phyloP scores from a whole-genome alignment of 2,797 vertebrate genomes.

The Sebastes miniatus region DNA sequence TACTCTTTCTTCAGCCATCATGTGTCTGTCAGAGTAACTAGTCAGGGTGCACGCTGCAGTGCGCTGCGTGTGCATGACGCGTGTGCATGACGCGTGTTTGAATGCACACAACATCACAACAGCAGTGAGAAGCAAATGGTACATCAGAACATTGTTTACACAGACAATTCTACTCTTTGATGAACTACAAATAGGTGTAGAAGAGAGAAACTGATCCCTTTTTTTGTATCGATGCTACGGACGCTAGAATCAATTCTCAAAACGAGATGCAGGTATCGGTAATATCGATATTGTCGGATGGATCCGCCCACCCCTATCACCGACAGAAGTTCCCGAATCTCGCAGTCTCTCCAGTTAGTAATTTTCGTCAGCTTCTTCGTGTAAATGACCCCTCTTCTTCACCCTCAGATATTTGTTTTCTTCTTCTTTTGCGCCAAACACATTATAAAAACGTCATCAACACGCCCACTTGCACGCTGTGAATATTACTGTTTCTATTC shows the following conservation, averaged over 20 bases:
- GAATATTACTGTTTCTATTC: background rate
- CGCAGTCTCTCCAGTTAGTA: too few relatives aligned
- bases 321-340: too few relatives aligned
- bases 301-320: too few relatives aligned
- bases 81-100: too few relatives aligned
- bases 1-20: too few relatives aligned
- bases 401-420: background rate
- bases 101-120: too few relatives aligned
- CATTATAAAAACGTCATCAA: background rate
- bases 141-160: background rate
- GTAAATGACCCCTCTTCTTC: background rate
- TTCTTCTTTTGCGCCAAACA: background rate
- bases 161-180: background rate
- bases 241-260: background rate
- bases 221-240: background rate
- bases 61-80: too few relatives aligned
- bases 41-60: too few relatives aligned
- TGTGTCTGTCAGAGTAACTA: too few relatives aligned
- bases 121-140: too few relatives aligned
- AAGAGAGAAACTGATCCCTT: background rate
- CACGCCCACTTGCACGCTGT: background rate
- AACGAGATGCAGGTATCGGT: background rate
- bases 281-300: too few relatives aligned
- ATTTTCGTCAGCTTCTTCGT: too few relatives aligned
- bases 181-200: background rate